These are phyloP conservation scores for Antheraea yamamai DNA, from an alignment of 2,888 invertebrate species.

Conservation along the genomic window DNA sequence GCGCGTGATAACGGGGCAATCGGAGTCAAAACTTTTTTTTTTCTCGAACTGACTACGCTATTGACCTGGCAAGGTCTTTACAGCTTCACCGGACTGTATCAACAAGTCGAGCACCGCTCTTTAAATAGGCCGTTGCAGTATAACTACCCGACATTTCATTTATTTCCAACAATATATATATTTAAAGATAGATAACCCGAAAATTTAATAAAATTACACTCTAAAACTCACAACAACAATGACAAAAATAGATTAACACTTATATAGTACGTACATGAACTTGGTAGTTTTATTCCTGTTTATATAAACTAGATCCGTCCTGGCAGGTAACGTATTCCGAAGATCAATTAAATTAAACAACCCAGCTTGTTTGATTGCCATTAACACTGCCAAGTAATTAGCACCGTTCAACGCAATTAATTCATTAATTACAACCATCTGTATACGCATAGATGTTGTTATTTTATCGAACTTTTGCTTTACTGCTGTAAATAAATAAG, in stretches of 20 bases:
- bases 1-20: too few species aligned
- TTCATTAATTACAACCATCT: constrained; percentile 16
- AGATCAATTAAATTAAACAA: constrained; percentile 15
- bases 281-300: constrained; percentile 1
- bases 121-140: too few species aligned
- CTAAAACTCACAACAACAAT: not conserved
- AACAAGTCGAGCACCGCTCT: too few species aligned
- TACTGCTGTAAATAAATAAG: constrained; percentile 63
- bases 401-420: constrained; percentile 16
- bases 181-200: too few species aligned
- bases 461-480: constrained; percentile 44
- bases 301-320: not conserved
- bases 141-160: too few species aligned
- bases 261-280: not conserved
- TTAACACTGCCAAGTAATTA: constrained; percentile 18
- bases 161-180: too few species aligned
- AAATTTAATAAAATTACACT: not conserved
- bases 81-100: too few species aligned
- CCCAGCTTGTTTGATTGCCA: constrained; percentile 16
- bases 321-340: constrained; percentile 3
- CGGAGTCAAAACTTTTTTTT: too few species aligned
- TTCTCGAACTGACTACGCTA: too few species aligned
- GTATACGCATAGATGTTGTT: constrained; percentile 11
- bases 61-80: too few species aligned
- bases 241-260: not conserved